A percentile compares a stretch with the other conserved stretches of the same genome.
These are phyloP conservation scores for Cathartes aura DNA, from an alignment of 2,113 vertebrate species.

Conservation along the genomic window DNA sequence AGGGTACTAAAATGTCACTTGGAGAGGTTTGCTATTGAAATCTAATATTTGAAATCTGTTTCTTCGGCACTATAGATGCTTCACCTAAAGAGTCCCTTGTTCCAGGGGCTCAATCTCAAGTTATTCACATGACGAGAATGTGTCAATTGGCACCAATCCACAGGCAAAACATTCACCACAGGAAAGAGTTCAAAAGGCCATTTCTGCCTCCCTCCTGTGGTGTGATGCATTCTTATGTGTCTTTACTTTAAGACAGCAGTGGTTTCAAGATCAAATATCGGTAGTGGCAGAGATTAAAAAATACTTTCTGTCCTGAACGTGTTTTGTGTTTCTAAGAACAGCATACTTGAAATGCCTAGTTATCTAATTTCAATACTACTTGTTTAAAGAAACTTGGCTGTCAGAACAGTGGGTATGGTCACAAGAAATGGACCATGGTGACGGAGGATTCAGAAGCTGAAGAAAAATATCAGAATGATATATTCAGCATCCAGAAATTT, in stretches of 20 bases:
- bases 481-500: not conserved
- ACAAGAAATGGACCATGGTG: not conserved
- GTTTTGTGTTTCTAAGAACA: not conserved
- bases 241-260: not conserved
- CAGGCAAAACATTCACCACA: not conserved
- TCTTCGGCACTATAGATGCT: not conserved
- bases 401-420: not conserved
- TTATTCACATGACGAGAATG: not conserved
- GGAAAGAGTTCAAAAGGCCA: not conserved
- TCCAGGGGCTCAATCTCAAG: not conserved
- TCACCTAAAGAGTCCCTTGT: not conserved
- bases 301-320: not conserved
- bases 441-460: not conserved
- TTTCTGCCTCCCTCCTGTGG: not conserved
- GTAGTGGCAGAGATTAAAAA: not conserved
- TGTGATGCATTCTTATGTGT: not conserved
- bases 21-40: not conserved
- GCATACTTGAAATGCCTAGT: not conserved
- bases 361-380: not conserved
- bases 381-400: conserved; percentile 7
- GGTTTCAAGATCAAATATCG: not conserved
- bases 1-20: not conserved
- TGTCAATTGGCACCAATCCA: not conserved
- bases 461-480: not conserved
- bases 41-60: not conserved